These are phyloP conservation scores for Torymus auratus DNA, from an alignment of 2,888 invertebrate genomes.

Conservation along the genomic window DNA sequence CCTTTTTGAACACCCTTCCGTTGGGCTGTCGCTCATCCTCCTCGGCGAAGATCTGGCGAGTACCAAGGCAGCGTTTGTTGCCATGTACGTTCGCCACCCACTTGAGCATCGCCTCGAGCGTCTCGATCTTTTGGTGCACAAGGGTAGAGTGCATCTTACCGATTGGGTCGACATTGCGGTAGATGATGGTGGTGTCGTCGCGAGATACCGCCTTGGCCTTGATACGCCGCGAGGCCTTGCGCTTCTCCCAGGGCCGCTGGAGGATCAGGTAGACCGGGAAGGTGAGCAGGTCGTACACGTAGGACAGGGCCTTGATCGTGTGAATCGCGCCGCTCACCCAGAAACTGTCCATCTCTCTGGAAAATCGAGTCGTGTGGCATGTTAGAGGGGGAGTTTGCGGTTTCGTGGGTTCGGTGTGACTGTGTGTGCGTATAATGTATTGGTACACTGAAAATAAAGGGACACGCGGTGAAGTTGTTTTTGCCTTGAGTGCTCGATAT, in stretches of 20 bases:
- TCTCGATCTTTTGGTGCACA: constrained; percentile 86
- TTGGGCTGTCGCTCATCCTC: constrained; percentile 96
- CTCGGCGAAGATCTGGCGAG: constrained; percentile 92
- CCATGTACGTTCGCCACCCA: constrained; percentile 87
- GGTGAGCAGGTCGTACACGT: constrained; percentile 93
- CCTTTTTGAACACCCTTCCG: constrained; percentile 97
- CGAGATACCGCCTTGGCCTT: constrained; percentile 86
- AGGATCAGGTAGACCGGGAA: constrained; percentile 92
- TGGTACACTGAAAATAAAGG: too few species aligned
- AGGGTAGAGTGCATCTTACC: constrained; percentile 85
- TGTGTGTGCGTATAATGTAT: too few species aligned
- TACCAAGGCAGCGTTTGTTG: constrained; percentile 89
- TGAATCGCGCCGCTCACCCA: constrained; percentile 84
- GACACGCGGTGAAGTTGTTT: too few species aligned
- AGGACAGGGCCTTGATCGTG: constrained; percentile 87
- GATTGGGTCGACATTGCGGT: constrained; percentile 85
- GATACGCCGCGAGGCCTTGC: constrained; percentile 85
- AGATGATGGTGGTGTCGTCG: constrained; percentile 84
- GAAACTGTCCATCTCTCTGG: constrained; percentile 80
- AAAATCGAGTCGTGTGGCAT: constrained; percentile 61
- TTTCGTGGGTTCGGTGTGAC: not conserved
- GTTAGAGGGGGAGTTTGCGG: not conserved
- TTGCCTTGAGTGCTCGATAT: too few species aligned
- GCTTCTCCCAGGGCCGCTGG: constrained; percentile 92
- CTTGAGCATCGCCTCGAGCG: constrained; percentile 89